Percentiles rank a stretch among this genome's conserved stretches.
These are phyloP conservation scores for Lepidotrigona ventralis DNA, from an alignment of 1,140 invertebrate genomes.

Conservation along the genomic window DNA sequence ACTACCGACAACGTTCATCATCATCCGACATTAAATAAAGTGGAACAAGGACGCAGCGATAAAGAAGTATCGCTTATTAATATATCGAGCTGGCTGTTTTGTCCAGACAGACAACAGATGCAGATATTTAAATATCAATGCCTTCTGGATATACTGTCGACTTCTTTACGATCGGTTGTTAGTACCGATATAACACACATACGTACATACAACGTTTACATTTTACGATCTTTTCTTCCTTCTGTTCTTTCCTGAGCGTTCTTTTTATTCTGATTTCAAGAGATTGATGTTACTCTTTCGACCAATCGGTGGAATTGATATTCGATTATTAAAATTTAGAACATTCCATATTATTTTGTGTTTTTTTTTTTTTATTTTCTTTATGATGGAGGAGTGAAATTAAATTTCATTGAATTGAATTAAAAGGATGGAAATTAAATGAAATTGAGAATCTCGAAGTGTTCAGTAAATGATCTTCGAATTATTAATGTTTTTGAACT, in stretches of 20 bases:
- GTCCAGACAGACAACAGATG: conserved; percentile 62
- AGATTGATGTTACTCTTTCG: conserved; percentile 1
- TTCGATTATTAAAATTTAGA: no score
- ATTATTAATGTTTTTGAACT: neutral
- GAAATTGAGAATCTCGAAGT: no score
- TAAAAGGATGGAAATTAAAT: no score
- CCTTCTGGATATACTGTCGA: conserved; percentile 64
- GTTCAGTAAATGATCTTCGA: no score
- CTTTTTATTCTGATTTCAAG: conserved; percentile 22
- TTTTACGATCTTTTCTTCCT: conserved; percentile 69
- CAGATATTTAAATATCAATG: conserved; percentile 76
- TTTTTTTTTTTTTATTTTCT: no score
- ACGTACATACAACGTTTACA: conserved; percentile 65
- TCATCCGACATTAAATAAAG: neutral
- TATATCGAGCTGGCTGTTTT: conserved; percentile 51
- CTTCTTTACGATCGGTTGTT: conserved; percentile 73
- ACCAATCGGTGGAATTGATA: neutral
- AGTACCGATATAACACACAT: conserved; percentile 63
- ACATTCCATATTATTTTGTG: no score
- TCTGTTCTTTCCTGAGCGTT: conserved; percentile 58
- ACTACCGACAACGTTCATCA: neutral
- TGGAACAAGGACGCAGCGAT: neutral
- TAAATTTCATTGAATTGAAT: no score
- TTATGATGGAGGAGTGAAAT: no score
- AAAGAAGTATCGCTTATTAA: conserved; percentile 47